These are phyloP conservation scores for Hymenopus coronatus DNA, from an alignment of 2,888 invertebrate genomes.

Conservation along the genomic window DNA sequence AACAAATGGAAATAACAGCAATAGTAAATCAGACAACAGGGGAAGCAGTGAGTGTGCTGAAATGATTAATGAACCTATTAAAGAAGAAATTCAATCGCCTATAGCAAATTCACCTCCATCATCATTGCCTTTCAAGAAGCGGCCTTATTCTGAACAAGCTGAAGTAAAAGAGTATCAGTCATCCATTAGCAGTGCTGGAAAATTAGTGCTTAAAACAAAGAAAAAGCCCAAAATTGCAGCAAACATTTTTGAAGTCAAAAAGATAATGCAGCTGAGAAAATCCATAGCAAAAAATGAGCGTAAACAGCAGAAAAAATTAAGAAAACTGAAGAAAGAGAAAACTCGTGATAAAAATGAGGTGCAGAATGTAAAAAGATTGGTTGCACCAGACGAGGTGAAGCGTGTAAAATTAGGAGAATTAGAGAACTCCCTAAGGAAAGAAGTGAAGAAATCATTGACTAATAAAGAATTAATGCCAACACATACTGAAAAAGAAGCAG, in stretches of 20 bases:
- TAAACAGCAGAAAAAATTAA: slow-evolving; percentile 34
- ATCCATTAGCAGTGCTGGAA: slow-evolving; percentile 44
- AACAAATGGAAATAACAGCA: neutral
- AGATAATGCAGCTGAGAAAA: slow-evolving; percentile 64
- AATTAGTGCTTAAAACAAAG: slow-evolving; percentile 48
- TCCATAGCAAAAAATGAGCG: slow-evolving; percentile 59
- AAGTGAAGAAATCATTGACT: neutral
- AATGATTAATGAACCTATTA: neutral
- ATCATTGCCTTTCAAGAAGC: slow-evolving; percentile 43
- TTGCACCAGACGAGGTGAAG: neutral
- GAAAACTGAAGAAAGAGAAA: slow-evolving; percentile 39
- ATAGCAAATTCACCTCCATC: slow-evolving; percentile 18
- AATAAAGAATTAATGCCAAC: neutral
- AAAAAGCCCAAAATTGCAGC: slow-evolving; percentile 68
- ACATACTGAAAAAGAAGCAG: slow-evolving; percentile 10
- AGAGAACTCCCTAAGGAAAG: slow-evolving; percentile 16
- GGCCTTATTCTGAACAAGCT: slow-evolving; percentile 33
- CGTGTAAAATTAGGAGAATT: slow-evolving; percentile 10
- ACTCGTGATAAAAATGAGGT: neutral
- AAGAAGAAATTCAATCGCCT: slow-evolving; percentile 19
- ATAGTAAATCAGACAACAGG: slow-evolving; percentile 13
- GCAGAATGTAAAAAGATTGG: neutral
- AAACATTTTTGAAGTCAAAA: slow-evolving; percentile 64
- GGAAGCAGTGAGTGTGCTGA: slow-evolving; percentile 5
- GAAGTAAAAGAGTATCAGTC: slow-evolving; percentile 35